A percentile compares a stretch with the other conserved stretches of the same genome.
Evolutionary conservation across 2,888 invertebrate species (phyloP).

Genomic region (Clepsis dumicolana): DNA sequence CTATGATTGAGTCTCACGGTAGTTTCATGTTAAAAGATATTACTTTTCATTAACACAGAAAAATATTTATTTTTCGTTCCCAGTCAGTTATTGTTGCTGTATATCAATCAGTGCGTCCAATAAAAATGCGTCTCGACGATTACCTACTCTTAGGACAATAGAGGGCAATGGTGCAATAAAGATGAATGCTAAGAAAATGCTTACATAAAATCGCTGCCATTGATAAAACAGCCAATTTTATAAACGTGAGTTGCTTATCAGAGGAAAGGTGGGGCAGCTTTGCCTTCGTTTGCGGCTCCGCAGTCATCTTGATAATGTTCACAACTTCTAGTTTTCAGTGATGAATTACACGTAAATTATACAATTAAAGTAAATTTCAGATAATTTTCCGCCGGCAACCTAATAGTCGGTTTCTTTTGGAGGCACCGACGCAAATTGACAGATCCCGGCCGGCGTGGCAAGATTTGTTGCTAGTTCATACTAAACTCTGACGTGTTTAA

Average conservation of each 20-base stretch:
- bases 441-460: constrained; percentile 74
- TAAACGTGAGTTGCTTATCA: constrained; percentile 83
- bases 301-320: constrained; percentile 67
- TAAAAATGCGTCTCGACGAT: not conserved
- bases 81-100: not conserved
- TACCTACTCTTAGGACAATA: not conserved
- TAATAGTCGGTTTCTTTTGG: constrained; percentile 48
- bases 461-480: constrained; percentile 52
- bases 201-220: constrained; percentile 97
- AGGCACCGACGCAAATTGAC: constrained; percentile 64
- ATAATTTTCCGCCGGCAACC: constrained; percentile 77
- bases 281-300: constrained; percentile 70
- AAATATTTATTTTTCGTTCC: not conserved
- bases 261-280: constrained; percentile 76
- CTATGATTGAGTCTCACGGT: too few relatives aligned
- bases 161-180: not conserved
- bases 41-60: not conserved
- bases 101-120: not conserved
- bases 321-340: constrained; percentile 43
- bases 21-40: too few relatives aligned
- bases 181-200: constrained; percentile 67
- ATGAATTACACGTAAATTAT: constrained; percentile 55
- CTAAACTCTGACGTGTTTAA: constrained; percentile 41
- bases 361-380: constrained; percentile 47
- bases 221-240: constrained; percentile 93